A percentile compares a stretch with the other conserved stretches of the same genome.
phyloP scores from a whole-genome alignment of 2,113 vertebrate genomes.

The Lepisosteus oculatus region DNA sequence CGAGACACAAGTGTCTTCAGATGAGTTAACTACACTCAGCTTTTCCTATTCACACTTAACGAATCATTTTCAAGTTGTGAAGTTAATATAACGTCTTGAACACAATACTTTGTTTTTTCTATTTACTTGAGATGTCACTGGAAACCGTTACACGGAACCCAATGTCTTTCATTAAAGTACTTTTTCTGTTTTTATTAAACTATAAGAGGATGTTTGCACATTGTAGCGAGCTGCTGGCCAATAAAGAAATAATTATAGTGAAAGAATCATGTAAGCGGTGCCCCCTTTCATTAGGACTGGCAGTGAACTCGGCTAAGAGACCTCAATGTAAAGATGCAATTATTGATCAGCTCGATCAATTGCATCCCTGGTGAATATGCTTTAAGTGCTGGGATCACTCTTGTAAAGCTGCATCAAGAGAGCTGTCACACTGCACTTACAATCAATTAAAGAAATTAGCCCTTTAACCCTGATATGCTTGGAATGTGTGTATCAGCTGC shows the following conservation, averaged over 20 bases:
- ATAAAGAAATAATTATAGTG: not conserved
- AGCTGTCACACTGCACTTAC: slow-evolving; percentile 67
- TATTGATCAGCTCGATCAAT: slow-evolving; percentile 64
- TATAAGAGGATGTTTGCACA: no score
- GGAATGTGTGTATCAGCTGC: slow-evolving; percentile 33
- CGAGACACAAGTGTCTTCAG: no score
- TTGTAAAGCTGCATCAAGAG: slow-evolving; percentile 55
- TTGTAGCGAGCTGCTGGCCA: no score
- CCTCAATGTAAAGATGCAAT: slow-evolving; percentile 25
- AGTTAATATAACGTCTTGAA: no score
- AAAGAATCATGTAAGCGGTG: not conserved
- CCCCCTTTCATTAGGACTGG: slow-evolving; percentile 36
- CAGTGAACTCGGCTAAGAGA: slow-evolving; percentile 32
- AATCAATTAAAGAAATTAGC: slow-evolving; percentile 73
- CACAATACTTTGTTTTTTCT: no score
- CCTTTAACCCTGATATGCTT: slow-evolving; percentile 42
- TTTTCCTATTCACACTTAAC: no score
- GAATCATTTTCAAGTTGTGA: no score
- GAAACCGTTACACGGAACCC: no score
- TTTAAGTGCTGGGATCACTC: slow-evolving; percentile 49
- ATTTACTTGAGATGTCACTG: no score
- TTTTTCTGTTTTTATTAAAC: no score
- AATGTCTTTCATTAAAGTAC: no score
- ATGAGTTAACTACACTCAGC: no score
- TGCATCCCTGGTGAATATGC: slow-evolving; percentile 30